These are phyloP conservation scores for Cepaea hortensis DNA, from an alignment of 2,888 invertebrate species.

Conservation along the genomic window DNA sequence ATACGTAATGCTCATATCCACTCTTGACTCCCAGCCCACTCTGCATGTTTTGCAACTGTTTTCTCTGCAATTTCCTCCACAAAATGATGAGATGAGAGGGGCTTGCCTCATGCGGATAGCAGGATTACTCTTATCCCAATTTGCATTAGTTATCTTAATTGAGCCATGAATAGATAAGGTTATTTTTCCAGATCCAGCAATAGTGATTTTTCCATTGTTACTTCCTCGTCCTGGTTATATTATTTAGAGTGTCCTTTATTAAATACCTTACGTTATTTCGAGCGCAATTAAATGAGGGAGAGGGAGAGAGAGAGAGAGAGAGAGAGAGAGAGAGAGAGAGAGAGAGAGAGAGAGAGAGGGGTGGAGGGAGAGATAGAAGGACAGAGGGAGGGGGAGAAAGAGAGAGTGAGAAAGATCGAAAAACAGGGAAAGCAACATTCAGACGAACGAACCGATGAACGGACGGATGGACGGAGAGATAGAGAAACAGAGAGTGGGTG, in stretches of 20 bases:
- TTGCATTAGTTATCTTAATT: no score
- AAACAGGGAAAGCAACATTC: not conserved
- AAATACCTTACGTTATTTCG: no score
- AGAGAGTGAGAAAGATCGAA: slow-evolving; percentile 8
- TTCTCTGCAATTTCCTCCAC: no score
- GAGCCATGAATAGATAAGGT: no score
- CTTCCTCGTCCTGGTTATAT: no score
- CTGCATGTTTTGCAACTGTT: no score
- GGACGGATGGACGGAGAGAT: not conserved
- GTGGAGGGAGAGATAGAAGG: slow-evolving; percentile 31
- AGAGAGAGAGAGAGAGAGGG: slow-evolving; percentile 45
- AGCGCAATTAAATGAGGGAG: not conserved
- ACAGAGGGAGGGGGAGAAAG: slow-evolving; percentile 35
- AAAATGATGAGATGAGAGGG: no score
- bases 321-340: slow-evolving; percentile 41
- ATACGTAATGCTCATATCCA: no score
- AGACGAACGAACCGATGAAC: not conserved
- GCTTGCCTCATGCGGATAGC: no score
- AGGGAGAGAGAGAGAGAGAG: slow-evolving; percentile 35
- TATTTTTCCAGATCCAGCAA: not conserved
- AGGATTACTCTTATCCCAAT: no score
- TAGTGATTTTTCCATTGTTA: not conserved
- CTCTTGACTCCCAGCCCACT: no score
- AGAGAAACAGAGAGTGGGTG: slow-evolving; percentile 17
- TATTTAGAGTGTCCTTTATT: no score